These are phyloP conservation scores for Ondatra zibethicus DNA, from an alignment of 2,113 vertebrate genomes.

Conservation along the genomic window DNA sequence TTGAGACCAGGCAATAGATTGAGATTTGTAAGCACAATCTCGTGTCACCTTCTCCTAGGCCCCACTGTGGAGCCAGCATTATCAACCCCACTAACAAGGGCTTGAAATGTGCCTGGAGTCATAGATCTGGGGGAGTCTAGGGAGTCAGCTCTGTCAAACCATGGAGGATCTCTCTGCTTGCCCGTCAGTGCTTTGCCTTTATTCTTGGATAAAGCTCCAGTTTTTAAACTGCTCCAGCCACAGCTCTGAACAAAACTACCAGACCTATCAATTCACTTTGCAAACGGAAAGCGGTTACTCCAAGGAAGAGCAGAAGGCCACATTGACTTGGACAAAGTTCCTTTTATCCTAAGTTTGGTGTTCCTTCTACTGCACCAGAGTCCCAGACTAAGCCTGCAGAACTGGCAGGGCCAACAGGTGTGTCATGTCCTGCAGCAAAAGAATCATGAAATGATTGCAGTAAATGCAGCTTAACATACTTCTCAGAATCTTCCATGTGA, in stretches of 20 bases:
- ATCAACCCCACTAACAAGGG: background rate
- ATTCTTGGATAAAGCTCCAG: background rate
- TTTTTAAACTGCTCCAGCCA: background rate
- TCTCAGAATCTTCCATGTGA: background rate
- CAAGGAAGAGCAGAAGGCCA: background rate
- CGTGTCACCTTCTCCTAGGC: background rate
- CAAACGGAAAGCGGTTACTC: background rate
- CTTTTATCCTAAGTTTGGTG: background rate
- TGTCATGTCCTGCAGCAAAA: background rate
- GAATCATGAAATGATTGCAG: background rate
- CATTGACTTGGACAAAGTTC: background rate
- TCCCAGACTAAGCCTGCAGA: background rate
- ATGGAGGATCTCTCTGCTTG: background rate
- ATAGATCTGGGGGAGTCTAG: background rate
- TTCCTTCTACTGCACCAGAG: background rate
- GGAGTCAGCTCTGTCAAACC: background rate
- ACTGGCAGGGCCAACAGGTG: background rate
- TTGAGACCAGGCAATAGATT: background rate
- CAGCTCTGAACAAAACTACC: background rate
- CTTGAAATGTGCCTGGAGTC: background rate
- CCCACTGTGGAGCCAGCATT: background rate
- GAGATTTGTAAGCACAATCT: background rate
- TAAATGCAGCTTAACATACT: background rate
- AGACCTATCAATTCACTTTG: background rate
- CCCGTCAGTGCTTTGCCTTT: background rate